Conservation (phyloP, 2,797 vertebrate genomes). For the Threskiornis aethiopicus region DNA sequence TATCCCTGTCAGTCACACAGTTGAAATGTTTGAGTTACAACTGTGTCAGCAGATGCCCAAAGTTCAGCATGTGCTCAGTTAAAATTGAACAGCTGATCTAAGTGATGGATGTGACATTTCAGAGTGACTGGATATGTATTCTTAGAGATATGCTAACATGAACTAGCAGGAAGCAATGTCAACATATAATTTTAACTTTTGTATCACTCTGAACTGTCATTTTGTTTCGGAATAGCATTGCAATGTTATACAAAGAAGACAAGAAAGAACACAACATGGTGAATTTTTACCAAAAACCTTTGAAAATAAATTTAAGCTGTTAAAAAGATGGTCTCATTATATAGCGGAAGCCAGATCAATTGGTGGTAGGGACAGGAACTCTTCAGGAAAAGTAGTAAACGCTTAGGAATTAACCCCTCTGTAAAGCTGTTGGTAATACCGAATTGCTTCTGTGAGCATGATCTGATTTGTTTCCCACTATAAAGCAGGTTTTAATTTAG, state of each 20-base stretch:
- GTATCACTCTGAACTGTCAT: conserved; percentile 35
- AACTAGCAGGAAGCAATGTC: conserved; percentile 66
- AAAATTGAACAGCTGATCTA: conserved; percentile 81
- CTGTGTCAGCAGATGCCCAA: conserved; percentile 85
- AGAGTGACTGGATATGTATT: conserved; percentile 74
- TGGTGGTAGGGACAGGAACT: neutral
- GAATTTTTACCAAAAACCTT: conserved; percentile 20
- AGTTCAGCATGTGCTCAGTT: conserved; percentile 78
- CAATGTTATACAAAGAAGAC: neutral
- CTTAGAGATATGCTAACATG: conserved; percentile 68
- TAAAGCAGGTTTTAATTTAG: neutral
- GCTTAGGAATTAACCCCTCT: neutral
- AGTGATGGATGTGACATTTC: conserved; percentile 81
- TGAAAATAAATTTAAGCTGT: neutral
- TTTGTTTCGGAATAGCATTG: conserved; percentile 47
- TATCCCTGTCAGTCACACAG: conserved; percentile 92
- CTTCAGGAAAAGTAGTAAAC: neutral
- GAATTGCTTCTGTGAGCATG: neutral
- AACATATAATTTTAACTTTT: conserved; percentile 64
- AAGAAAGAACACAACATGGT: neutral
- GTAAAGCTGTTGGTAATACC: neutral
- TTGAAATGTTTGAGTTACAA: conserved; percentile 82
- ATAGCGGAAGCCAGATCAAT: neutral
- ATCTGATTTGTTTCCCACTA: neutral
- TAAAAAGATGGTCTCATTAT: neutral